Base-by-base conservation (phyloP, 2,888 invertebrate species). In the Chloroclysta siterata region DNA sequence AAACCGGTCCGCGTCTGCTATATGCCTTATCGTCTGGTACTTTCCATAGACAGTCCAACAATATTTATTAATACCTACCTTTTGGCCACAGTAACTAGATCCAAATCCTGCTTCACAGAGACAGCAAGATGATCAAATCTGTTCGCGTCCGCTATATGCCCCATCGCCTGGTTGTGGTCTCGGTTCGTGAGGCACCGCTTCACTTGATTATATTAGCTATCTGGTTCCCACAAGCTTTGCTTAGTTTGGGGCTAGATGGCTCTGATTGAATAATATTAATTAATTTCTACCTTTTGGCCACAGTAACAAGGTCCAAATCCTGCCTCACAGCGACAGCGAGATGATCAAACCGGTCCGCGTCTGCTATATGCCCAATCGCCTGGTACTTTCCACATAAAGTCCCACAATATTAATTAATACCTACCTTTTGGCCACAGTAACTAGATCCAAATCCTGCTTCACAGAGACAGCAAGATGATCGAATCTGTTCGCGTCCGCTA, bases 21-120 rank as follows among this genome's bases (percentile, higher is more conserved):
- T 95, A 86, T 98, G 98, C 7, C 98, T 99, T 78, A 98, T 94
- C n/a, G n/a, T n/a, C n/a, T n/a, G n/a, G n/a, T n/a, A n/a, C n/a
- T n/a, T n/a, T n/a, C n/a, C n/a, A n/a, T n/a, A n/a, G n/a, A n/a
- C n/a, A n/a, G n/a, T n/a, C n/a, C n/a, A n/a, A n/a, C n/a, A n/a
- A n/a, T n/a, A n/a, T n/a, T n/a, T n/a, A n/a, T n/a, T n/a, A n/a
- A n/a, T n/a, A n/a, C n/a, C n/a, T 42, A 93, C 91, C 94, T 94
- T 77, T 94, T 95, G 15, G 97, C 96, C 72, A 97, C 95, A 63
- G 96, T 94, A 13, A 99, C 93, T 44, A 98, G 93, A 82, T 98
- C 97, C 74, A 99, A 91, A 85, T 99, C 99, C 87, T 97, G 97
- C 71, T 97, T 97, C 11, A 97, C 97, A 28, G 95, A 94, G 42